Evolutionary conservation across 2,797 vertebrate species (phyloP).

Genomic region (Falco concolor): DNA sequence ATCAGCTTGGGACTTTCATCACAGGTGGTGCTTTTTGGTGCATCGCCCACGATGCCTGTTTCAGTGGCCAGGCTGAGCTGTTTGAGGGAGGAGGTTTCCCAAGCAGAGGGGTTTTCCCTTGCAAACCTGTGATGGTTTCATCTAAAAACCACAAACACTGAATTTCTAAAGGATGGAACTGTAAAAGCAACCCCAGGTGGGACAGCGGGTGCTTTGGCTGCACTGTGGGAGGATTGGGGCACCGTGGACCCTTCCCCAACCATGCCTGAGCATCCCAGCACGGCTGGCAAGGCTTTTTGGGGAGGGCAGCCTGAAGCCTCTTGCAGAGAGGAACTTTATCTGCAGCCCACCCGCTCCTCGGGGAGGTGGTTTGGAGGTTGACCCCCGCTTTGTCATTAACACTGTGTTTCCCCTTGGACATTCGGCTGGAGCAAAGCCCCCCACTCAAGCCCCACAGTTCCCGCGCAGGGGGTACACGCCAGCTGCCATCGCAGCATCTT

Average conservation of each 20-base stretch:
- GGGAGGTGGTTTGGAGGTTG: background rate
- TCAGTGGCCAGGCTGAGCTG: background rate
- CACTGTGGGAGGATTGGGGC: accelerated
- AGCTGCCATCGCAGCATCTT: background rate
- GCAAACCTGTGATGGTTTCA: background rate
- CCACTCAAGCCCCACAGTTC: accelerated
- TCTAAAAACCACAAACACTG: background rate
- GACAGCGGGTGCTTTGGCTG: background rate
- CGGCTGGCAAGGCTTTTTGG: background rate
- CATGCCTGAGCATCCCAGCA: accelerated
- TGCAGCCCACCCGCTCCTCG: accelerated
- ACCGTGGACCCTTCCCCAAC: accelerated
- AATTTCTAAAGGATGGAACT: background rate
- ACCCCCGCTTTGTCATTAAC: background rate
- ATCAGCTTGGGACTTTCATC: accelerated
- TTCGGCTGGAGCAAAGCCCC: accelerated
- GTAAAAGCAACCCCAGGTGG: background rate
- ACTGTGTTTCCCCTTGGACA: accelerated
- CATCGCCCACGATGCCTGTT: accelerated
- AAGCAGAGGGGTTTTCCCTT: background rate
- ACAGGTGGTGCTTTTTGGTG: background rate
- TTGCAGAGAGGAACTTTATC: background rate
- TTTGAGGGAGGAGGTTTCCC: background rate
- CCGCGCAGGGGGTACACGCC: accelerated
- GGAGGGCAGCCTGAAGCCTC: background rate